Evolutionary conservation across 30 jellyfish, hydroid and myxozoan genomes (phyloP).

Genomic region (Cassiopea andromeda): DNA sequence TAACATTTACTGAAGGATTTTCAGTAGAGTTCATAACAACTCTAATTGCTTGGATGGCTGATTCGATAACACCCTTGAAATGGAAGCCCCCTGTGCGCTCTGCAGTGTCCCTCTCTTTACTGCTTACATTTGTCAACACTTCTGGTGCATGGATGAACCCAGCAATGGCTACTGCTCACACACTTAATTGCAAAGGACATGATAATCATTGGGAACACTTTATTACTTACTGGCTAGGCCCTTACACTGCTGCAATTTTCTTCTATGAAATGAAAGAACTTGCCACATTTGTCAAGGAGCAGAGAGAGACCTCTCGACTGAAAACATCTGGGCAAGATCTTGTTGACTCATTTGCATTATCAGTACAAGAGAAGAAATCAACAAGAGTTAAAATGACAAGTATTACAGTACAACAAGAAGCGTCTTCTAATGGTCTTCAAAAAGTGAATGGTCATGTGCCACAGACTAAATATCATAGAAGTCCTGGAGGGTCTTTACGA

Average conservation of each 20-base stretch:
- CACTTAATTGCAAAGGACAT: slow-evolving; percentile 88
- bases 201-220: slow-evolving; percentile 81
- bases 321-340: not conserved
- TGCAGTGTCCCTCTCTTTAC: slow-evolving; percentile 46
- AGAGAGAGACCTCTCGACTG: not conserved
- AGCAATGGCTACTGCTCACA: slow-evolving; percentile 86
- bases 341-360: not conserved
- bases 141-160: slow-evolving; percentile 99
- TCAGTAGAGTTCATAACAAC: slow-evolving; percentile 67
- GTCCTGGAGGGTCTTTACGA: slow-evolving; percentile 66
- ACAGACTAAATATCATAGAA: slow-evolving; percentile 39
- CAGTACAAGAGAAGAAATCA: not conserved
- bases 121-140: slow-evolving; percentile 56
- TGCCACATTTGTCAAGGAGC: not conserved
- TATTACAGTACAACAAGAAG: not conserved
- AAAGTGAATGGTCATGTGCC: not conserved
- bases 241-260: slow-evolving; percentile 69
- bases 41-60: slow-evolving; percentile 62
- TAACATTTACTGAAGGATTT: slow-evolving; percentile 55
- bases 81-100: slow-evolving; percentile 85
- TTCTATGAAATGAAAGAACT: slow-evolving; percentile 70
- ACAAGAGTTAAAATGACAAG: not conserved
- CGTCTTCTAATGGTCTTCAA: slow-evolving; percentile 3
- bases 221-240: slow-evolving; percentile 87
- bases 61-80: slow-evolving; percentile 63